Percentiles rank a stretch among this genome's conserved stretches.
These are phyloP conservation scores for Hypsibius dujardini DNA, from an alignment of 1,140 invertebrate species.

Conservation along the genomic window DNA sequence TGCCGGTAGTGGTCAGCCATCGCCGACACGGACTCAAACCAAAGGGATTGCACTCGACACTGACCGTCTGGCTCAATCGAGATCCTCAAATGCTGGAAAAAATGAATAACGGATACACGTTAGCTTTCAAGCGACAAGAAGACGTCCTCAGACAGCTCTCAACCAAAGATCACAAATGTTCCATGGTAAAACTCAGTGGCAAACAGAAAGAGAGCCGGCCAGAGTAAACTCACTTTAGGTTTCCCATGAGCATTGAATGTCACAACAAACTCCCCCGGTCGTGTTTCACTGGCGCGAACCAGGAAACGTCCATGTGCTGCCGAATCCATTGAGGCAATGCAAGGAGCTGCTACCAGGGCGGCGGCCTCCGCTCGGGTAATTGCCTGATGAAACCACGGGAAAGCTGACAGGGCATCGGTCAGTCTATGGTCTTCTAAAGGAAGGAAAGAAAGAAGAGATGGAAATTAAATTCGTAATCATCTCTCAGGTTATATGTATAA, in stretches of 20 bases:
- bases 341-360: neutral
- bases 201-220: slow-evolving; percentile 15
- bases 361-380: neutral
- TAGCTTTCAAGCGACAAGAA: slow-evolving; percentile 18
- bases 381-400: too few species aligned
- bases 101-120: slow-evolving; percentile 20
- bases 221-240: slow-evolving; percentile 44
- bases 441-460: too few species aligned
- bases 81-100: slow-evolving; percentile 66
- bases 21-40: slow-evolving; percentile 85
- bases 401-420: too few species aligned
- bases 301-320: slow-evolving; percentile 81
- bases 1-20: slow-evolving; percentile 89
- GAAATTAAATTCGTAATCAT: too few species aligned
- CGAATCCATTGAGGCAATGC: slow-evolving; percentile 35
- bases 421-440: too few species aligned
- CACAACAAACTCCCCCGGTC: slow-evolving; percentile 85
- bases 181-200: neutral
- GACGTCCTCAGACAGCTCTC: too few species aligned
- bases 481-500: too few species aligned
- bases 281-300: slow-evolving; percentile 82
- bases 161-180: slow-evolving; percentile 14
- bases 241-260: slow-evolving; percentile 90
- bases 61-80: slow-evolving; percentile 75
- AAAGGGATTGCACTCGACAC: slow-evolving; percentile 87